Evolutionary conservation across 2,113 vertebrate genomes (phyloP).

Genomic region (Nannobrachium achirus): DNA sequence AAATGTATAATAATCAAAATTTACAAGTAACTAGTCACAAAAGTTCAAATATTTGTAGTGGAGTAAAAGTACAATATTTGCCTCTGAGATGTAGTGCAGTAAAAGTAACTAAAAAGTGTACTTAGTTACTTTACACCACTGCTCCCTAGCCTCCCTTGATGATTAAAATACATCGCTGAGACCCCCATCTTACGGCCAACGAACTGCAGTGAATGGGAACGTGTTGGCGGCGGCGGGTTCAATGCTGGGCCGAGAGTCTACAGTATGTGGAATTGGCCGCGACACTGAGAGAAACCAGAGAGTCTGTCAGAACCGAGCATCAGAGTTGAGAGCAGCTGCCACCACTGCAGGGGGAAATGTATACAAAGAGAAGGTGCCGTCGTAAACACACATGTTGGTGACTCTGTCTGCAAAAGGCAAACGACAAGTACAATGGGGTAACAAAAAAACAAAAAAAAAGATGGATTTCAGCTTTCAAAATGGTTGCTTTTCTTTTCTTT

Average conservation of each 20-base stretch:
- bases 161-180: conserved; percentile 28
- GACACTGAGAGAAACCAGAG: conserved; percentile 42
- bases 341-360: not conserved
- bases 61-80: too few relatives aligned
- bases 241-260: not conserved
- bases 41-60: too few relatives aligned
- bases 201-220: conserved; percentile 27
- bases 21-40: too few relatives aligned
- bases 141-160: too few relatives aligned
- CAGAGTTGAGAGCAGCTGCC: not conserved
- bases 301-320: conserved; percentile 30
- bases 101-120: too few relatives aligned
- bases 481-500: too few relatives aligned
- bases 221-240: not conserved
- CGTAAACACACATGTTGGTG: not conserved
- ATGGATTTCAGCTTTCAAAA: too few relatives aligned
- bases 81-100: too few relatives aligned
- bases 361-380: conserved; percentile 20
- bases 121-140: too few relatives aligned
- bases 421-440: conserved; percentile 25
- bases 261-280: conserved; percentile 1
- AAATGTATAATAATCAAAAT: too few relatives aligned
- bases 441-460: too few relatives aligned
- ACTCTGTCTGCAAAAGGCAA: conserved; percentile 1
- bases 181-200: conserved; percentile 16